These are phyloP conservation scores for Solenodon paradoxus DNA, from an alignment of 2,113 vertebrate genomes.

Conservation along the genomic window DNA sequence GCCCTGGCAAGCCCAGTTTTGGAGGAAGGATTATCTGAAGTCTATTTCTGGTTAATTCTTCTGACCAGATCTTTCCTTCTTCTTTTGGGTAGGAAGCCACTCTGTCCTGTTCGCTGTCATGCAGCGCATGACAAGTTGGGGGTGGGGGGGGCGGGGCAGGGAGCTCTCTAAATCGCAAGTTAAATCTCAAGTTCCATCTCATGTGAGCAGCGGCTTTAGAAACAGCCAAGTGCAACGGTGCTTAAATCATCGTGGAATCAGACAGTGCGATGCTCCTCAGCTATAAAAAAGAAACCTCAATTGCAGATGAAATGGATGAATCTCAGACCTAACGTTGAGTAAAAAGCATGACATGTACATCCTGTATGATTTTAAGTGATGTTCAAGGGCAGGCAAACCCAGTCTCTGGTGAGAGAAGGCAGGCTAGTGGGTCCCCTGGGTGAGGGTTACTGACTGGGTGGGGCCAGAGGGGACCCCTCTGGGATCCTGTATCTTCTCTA, in stretches of 20 bases:
- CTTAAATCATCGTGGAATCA: accelerated
- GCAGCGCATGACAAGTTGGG: accelerated
- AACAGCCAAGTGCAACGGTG: neutral
- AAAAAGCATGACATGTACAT: accelerated
- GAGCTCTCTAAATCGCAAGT: neutral
- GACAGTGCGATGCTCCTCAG: accelerated
- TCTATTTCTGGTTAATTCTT: constrained; percentile 51
- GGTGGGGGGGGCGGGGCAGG: neutral
- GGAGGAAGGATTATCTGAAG: neutral
- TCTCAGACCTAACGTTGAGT: neutral
- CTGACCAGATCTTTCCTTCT: constrained; percentile 48
- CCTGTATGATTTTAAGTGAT: neutral
- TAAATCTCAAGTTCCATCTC: neutral
- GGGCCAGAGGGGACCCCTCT: neutral
- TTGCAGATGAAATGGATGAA: accelerated
- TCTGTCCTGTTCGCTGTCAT: neutral
- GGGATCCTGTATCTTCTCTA: accelerated
- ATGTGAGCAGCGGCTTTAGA: neutral
- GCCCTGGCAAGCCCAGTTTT: neutral
- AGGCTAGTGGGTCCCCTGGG: neutral
- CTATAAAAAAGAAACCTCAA: accelerated
- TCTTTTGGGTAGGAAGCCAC: constrained; percentile 39
- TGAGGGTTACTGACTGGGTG: neutral
- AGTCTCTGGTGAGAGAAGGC: neutral
- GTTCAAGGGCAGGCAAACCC: neutral